phyloP scores from a whole-genome alignment of 2,113 vertebrate species.

The Puma concolor region DNA sequence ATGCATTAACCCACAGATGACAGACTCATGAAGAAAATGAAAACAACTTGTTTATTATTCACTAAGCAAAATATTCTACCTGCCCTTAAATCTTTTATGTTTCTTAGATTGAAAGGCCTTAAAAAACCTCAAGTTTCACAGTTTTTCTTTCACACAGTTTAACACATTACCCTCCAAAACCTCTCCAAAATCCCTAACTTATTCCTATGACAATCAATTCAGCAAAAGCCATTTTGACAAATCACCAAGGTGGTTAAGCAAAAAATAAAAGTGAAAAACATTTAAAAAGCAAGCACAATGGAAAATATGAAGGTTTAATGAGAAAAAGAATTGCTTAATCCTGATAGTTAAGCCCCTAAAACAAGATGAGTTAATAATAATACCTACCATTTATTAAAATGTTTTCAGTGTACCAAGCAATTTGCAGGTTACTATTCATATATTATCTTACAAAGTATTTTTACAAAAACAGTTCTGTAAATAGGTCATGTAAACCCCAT shows the following conservation, averaged over 20 bases:
- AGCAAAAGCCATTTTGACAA: slow-evolving; percentile 3
- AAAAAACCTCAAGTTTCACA: neutral
- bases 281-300: slow-evolving; percentile 31
- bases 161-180: slow-evolving; percentile 41
- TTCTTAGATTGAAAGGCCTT: slow-evolving; percentile 23
- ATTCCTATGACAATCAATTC: slow-evolving; percentile 10
- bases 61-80: slow-evolving; percentile 26
- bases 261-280: slow-evolving; percentile 15
- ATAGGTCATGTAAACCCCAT: neutral
- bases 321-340: slow-evolving; percentile 49
- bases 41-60: slow-evolving; percentile 29
- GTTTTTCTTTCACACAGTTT: neutral
- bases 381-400: neutral
- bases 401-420: neutral
- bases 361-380: slow-evolving; percentile 10
- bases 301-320: slow-evolving; percentile 23
- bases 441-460: slow-evolving; percentile 28
- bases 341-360: neutral
- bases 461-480: neutral
- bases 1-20: neutral
- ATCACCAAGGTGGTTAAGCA: slow-evolving; percentile 4
- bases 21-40: neutral
- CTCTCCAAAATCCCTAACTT: slow-evolving; percentile 43
- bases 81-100: neutral
- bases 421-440: neutral